Base-by-base conservation (phyloP, 1,140 invertebrate species). In the Pseudomyrmex gracilis region DNA sequence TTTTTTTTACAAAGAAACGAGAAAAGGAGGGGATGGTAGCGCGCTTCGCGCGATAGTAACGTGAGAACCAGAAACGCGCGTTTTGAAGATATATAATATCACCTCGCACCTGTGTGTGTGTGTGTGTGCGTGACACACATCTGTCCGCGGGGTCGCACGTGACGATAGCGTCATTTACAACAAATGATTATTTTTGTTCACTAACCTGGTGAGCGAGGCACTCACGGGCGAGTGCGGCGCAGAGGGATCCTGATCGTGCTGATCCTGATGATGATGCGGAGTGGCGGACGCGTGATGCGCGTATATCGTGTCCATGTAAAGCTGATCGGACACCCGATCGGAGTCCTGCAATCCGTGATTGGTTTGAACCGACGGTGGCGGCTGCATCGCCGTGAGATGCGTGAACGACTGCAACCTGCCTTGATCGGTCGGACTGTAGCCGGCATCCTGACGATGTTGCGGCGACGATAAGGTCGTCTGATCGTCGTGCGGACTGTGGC, bases 371-470 rank as follows among this genome's bases (percentile, higher is more conserved):
- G 92, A 85, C 1, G 87, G 53, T 0, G 90, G 87, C 17, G 93
- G 91, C 57, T 94, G 93, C 92, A 94, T 93, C 0, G 93, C 83
- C 0, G 94, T 94, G 7, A 94, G 84, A 74, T 94, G 93, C 0
- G 93, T 93, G 71, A 93, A 94, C 24, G 89, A 92, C 1, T 93
- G 93, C 0, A 93, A n/a, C n/a, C 92, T 86, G 2, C 83, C 80
- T 17, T 93, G 92, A 13, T 93, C 93, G 47, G 68, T 89, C 2
- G 87, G 91, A n/a, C 92, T 94, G 73, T 93, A 94, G 15, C 82
- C 80, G 0, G 85, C 87, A 8, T 91, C 92, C 10, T 86, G 92
- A 10, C 87, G 86, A 55, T 93, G 34, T 34, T 34, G 91, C 1
- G 92, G 93, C 64, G 93, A 92, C 0, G 88, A 34, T 34, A 34